Percentiles rank a stretch among this genome's conserved stretches.
phyloP scores from a whole-genome alignment of 1,140 invertebrate species.

The Lepeophtheirus salmonis region DNA sequence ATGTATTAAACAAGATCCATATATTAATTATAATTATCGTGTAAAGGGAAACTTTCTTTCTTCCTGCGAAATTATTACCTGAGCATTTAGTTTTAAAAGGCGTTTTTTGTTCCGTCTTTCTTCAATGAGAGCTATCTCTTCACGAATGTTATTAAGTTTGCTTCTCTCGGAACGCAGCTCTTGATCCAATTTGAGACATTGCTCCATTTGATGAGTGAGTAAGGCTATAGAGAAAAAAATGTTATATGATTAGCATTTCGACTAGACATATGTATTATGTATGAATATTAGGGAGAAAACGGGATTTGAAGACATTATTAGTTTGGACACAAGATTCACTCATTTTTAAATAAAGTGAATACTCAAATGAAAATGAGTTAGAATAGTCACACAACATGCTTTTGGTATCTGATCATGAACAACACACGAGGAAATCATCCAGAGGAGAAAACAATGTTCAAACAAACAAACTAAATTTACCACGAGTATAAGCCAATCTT shows the following conservation, averaged over 20 bases:
- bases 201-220: constrained; percentile 17
- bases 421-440: neutral
- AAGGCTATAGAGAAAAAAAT: constrained; percentile 11
- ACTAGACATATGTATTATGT: too few relatives aligned
- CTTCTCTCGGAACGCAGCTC: neutral
- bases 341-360: too few relatives aligned
- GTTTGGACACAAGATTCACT: too few relatives aligned
- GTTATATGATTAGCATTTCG: neutral
- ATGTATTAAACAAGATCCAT: neutral
- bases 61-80: neutral
- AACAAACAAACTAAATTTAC: too few relatives aligned
- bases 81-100: neutral
- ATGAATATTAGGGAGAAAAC: too few relatives aligned
- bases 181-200: constrained; percentile 11
- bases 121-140: neutral
- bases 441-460: too few relatives aligned
- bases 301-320: too few relatives aligned
- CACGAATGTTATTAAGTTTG: neutral
- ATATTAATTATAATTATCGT: neutral
- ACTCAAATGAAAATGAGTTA: too few relatives aligned
- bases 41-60: neutral
- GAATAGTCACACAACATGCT: neutral
- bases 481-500: constrained; percentile 16
- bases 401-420: neutral
- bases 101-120: neutral